phyloP scores from a whole-genome alignment of 2,797 vertebrate species.

The Chelidonichthys spinosus region DNA sequence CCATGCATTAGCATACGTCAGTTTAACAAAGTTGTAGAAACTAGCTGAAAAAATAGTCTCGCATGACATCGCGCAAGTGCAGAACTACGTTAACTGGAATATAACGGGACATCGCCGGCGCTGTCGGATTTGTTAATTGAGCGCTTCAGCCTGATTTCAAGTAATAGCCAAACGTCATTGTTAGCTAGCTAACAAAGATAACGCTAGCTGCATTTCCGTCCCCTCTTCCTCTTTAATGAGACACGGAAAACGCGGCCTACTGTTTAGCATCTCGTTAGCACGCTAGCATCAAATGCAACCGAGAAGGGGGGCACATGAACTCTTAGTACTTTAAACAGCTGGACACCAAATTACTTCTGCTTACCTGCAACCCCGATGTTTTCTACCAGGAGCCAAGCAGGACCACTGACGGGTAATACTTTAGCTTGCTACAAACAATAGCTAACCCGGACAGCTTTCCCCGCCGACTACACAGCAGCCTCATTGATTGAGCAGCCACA shows the following conservation, averaged over 20 bases:
- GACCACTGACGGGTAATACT: conserved; percentile 15
- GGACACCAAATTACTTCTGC: neutral
- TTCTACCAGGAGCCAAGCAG: conserved; percentile 42
- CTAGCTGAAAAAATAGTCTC: neutral
- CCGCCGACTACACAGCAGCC: neutral
- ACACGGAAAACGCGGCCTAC: conserved; percentile 53
- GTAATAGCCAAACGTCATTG: neutral
- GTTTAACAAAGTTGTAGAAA: conserved; percentile 1
- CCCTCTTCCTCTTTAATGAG: conserved; percentile 33
- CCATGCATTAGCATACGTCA: neutral
- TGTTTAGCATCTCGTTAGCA: conserved; percentile 32
- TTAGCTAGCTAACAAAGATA: conserved; percentile 62
- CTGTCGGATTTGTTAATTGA: too few species aligned
- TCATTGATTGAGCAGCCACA: conserved; percentile 33
- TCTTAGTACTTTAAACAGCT: neutral
- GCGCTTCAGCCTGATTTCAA: too few species aligned
- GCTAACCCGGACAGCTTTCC: conserved; percentile 47
- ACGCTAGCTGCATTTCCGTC: conserved; percentile 12
- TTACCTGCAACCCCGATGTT: conserved; percentile 80
- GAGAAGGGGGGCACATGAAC: too few species aligned
- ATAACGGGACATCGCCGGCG: too few species aligned
- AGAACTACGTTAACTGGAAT: too few species aligned
- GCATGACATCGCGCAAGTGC: neutral
- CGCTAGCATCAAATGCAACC: conserved; percentile 16
- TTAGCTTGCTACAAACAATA: conserved; percentile 72